Conservation (phyloP, 1,140 invertebrate species). For the Meloidogyne hapla region DNA sequence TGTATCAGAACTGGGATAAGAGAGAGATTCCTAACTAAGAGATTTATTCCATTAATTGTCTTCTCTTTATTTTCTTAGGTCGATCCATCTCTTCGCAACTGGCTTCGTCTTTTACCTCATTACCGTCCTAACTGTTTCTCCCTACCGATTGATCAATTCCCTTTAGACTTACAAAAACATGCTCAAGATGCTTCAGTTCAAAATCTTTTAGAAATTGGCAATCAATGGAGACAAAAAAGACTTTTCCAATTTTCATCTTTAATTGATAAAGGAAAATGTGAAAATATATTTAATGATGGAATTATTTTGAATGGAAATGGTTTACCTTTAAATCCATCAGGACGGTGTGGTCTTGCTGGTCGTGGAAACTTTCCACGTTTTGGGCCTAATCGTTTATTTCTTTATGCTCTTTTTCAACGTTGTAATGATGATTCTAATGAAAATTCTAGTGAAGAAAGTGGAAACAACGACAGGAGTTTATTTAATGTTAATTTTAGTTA, state of each 20-base stretch:
- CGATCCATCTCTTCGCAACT: background rate
- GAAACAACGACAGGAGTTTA: background rate
- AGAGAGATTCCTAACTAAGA: too few relatives aligned
- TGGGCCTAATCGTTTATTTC: slow-evolving; percentile 39
- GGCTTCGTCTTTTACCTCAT: slow-evolving; percentile 30
- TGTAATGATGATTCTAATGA: background rate
- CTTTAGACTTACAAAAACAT: slow-evolving; percentile 34
- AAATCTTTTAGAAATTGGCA: slow-evolving; percentile 31
- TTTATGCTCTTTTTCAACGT: slow-evolving; percentile 41
- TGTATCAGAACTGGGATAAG: too few relatives aligned
- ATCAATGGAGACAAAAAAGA: slow-evolving; percentile 37
- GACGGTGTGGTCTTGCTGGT: slow-evolving; percentile 39
- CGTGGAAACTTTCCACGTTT: slow-evolving; percentile 45
- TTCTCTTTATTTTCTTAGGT: background rate
- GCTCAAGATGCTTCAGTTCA: slow-evolving; percentile 35
- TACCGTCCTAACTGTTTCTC: slow-evolving; percentile 38
- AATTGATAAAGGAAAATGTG: slow-evolving; percentile 8
- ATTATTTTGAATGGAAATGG: slow-evolving; percentile 29
- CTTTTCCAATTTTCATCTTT: slow-evolving; percentile 30
- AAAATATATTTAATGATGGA: background rate
- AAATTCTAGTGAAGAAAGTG: background rate
- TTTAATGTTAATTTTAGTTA: slow-evolving; percentile 1
- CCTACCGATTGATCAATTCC: slow-evolving; percentile 32
- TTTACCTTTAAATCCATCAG: slow-evolving; percentile 45
- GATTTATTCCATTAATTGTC: background rate